Evolutionary conservation across 2,888 invertebrate species (phyloP), one percentile per base, ranked within the genome.

Genomic region (Ectemnius lituratus): DNA sequence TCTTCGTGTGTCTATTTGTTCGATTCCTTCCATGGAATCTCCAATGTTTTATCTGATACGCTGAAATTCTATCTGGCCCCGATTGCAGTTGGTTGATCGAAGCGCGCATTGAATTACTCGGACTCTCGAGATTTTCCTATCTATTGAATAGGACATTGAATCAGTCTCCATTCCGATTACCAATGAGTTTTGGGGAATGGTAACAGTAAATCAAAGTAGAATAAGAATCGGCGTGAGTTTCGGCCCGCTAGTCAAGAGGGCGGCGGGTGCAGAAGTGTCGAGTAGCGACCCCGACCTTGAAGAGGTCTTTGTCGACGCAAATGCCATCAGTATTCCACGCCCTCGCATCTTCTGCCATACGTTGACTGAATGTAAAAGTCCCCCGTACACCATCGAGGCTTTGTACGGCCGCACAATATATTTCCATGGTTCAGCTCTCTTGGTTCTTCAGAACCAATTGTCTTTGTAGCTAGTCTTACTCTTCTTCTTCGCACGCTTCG

Each of bases 301-400:
- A 87, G 87, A 88, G 89, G 90, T 90, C 89, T 89, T 89, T 88
- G 89, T 90, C 88, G 87, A 89, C 85, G 83, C 83, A 74, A 82
- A 78, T 81, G 75, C 82, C 87, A 89, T 90, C 88, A 86, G 88
- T 89, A 90, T 90, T 90, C 90, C 83, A 86, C 87, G 87, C 88
- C 88, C 87, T 89, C 87, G 84, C 87, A 86, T 89, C 85, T 89
- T 80, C 84, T 84, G 73, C 81, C 84, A 70, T 82, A 81, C 88
- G 84, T 77, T 77, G 66, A 77, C 76, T 81, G 90, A 89, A 90
- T 90, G 88, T 84, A 83, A 88, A 84, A 72, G 23, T 27, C 58
- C 71, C 63, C 47, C 49, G 73, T 73, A 59, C 61, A 62, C 66
- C 52, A 70, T 61, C 62, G 67, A 16, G 66, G 72, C 77, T 76